Evolutionary conservation across 2,113 vertebrate genomes (phyloP).

Genomic region (Tapirus terrestris): DNA sequence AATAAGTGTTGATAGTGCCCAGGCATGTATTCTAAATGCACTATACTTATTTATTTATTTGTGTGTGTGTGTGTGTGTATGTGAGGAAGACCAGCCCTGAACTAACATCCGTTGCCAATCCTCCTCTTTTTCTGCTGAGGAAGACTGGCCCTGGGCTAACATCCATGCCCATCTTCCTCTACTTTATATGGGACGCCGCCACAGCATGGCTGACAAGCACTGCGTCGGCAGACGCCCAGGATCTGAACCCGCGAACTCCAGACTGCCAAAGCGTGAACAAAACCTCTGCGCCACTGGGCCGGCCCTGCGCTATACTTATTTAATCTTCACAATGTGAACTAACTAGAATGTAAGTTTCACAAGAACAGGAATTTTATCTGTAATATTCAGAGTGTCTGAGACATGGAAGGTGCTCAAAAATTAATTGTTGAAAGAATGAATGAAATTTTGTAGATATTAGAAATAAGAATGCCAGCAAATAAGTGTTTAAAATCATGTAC

Average conservation of each 20-base stretch:
- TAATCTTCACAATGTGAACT: not conserved
- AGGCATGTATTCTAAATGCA: not conserved
- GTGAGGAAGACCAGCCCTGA: too few relatives aligned
- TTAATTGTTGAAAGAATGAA: not conserved
- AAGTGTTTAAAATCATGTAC: not conserved
- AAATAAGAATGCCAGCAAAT: conserved; percentile 24
- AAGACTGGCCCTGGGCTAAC: too few relatives aligned
- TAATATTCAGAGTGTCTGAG: not conserved
- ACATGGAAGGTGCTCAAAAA: not conserved
- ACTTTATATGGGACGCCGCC: too few relatives aligned
- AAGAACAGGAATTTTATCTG: not conserved
- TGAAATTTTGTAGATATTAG: not conserved
- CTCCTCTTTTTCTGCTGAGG: too few relatives aligned
- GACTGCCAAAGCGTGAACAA: too few relatives aligned
- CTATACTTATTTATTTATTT: not conserved
- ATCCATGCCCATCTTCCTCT: too few relatives aligned
- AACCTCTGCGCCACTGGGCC: too few relatives aligned
- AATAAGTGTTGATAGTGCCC: not conserved
- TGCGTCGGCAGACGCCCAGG: too few relatives aligned
- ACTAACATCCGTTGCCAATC: too few relatives aligned
- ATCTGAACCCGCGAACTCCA: too few relatives aligned
- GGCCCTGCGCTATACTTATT: not conserved
- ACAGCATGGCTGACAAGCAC: too few relatives aligned
- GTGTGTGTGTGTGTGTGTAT: too few relatives aligned
- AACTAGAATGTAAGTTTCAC: not conserved